phyloP scores from a whole-genome alignment of 23 tunicate species.

The Diplosoma virens region DNA sequence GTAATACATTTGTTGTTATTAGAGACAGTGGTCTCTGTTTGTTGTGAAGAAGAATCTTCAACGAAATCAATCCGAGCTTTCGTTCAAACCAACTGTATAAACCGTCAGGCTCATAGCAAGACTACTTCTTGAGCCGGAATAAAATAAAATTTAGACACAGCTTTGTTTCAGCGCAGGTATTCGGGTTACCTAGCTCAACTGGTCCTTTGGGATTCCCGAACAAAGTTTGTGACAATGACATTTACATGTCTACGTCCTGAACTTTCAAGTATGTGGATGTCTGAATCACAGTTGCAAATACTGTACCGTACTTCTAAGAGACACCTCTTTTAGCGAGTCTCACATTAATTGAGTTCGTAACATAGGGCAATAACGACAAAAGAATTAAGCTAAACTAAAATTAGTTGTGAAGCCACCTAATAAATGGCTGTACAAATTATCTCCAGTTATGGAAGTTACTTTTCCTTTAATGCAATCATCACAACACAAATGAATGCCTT shows the following conservation, averaged over 20 bases:
- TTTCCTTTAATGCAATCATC: slow-evolving; percentile 3
- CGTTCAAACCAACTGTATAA: no score
- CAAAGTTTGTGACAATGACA: no score
- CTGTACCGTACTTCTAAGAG: slow-evolving; percentile 3
- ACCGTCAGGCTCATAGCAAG: no score
- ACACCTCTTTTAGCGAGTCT: background rate
- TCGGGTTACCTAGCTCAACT: no score
- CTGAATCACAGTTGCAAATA: background rate
- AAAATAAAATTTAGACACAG: no score
- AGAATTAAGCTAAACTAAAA: slow-evolving; percentile 14
- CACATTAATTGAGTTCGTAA: background rate
- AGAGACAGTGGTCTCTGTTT: no score
- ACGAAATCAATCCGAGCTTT: no score
- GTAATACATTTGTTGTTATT: no score
- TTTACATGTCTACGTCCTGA: background rate
- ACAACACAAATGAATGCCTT: slow-evolving; percentile 43
- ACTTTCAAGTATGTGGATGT: background rate
- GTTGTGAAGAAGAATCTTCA: no score
- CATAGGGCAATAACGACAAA: slow-evolving; percentile 35
- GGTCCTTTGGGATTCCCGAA: no score
- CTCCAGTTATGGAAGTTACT: slow-evolving; percentile 24
- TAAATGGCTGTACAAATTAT: slow-evolving; percentile 31
- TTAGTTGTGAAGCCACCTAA: slow-evolving; percentile 56
- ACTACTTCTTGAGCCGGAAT: no score
- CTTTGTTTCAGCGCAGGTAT: no score